Evolutionary conservation across 2,113 vertebrate genomes (phyloP).

Genomic region (Aplodontia rufa): DNA sequence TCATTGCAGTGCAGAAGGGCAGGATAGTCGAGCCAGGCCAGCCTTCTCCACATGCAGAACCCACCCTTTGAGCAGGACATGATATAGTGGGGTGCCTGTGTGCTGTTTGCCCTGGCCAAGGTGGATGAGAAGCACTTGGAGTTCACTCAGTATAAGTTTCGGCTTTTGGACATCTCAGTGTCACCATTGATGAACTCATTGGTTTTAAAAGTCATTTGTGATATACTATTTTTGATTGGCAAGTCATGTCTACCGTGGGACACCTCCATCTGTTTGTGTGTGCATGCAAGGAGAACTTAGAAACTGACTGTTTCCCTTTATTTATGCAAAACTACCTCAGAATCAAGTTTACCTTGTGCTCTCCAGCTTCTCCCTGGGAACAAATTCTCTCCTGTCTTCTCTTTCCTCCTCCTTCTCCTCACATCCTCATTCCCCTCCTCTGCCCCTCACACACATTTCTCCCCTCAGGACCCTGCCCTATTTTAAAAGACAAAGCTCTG

Average conservation of each 20-base stretch:
- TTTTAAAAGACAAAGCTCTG: slow-evolving; percentile 93
- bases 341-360: slow-evolving; percentile 94
- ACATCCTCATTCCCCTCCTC: too few species aligned
- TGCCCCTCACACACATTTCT: slow-evolving; percentile 79
- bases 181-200: slow-evolving; percentile 99
- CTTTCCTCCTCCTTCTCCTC: slow-evolving; percentile 73
- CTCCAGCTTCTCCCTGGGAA: slow-evolving; percentile 91
- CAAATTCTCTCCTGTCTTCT: slow-evolving; percentile 80
- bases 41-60: slow-evolving; percentile 96
- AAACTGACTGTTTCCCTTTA: slow-evolving; percentile 97
- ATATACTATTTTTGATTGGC: slow-evolving; percentile 99
- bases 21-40: slow-evolving; percentile 98
- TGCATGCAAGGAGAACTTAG: slow-evolving; percentile 95
- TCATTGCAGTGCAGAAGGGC: slow-evolving; percentile 98
- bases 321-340: slow-evolving; percentile 99
- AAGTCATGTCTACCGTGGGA: slow-evolving; percentile 99
- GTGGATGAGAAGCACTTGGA: slow-evolving; percentile 99
- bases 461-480: slow-evolving; percentile 81
- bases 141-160: slow-evolving; percentile 99
- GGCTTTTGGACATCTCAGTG: slow-evolving; percentile 99
- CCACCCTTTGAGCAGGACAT: slow-evolving; percentile 99
- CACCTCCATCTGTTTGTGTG: slow-evolving; percentile 91
- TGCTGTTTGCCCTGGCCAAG: slow-evolving; percentile 97
- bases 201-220: slow-evolving; percentile 99
- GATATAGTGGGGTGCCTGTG: slow-evolving; percentile 98